Base-by-base conservation (phyloP, 1,140 invertebrate genomes). In the Delia radicum region DNA sequence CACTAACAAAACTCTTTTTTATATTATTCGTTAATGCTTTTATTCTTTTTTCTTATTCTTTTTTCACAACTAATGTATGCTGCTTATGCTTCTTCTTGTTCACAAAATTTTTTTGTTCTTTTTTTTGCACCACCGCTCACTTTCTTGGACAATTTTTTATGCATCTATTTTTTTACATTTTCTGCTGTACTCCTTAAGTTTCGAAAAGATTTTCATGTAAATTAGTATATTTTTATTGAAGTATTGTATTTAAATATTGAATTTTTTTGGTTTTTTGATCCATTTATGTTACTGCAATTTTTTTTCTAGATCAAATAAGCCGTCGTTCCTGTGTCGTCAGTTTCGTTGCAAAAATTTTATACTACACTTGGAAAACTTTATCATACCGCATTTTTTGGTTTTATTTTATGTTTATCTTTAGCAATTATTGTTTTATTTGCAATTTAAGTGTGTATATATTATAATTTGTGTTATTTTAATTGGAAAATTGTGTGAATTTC, bases 81-180 rank as follows among this genome's bases (percentile, higher is more conserved):
- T 55, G 48, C 48, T 55, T 69, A 29, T 69, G 65, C 65, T 69
- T 33, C 65, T 69, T 69, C 65, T 69, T 69, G 29, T 69, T 69
- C 29, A 26, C 12, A 55, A 69, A 21, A 33, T 33, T 69, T 33
- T 65, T 67, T 69, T 69, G 29, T 69, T 69, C 29, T 69, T 69
- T 33, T n/a, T n/a, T 69, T 69, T 69, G 29, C 65, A 69, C 65
- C 65, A 69, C 65, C 65, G 65, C 29, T 69, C 65, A 69, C 65
- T 69, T 69, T 69, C 65, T 69, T 69, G 33, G 65, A 69, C 24
- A 21, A 69, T 33, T 33, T 69, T 18, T 37, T 65, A n/a, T 33
- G 29, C 3, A 24, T 69, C 37, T 69, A 69, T 69, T 69, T 31
- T 18, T 33, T 55, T 5, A 69, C 18, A 31, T 18, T 67, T 29